Base-by-base conservation (phyloP, 1,140 invertebrate species). In the Globodera rostochiensis region DNA sequence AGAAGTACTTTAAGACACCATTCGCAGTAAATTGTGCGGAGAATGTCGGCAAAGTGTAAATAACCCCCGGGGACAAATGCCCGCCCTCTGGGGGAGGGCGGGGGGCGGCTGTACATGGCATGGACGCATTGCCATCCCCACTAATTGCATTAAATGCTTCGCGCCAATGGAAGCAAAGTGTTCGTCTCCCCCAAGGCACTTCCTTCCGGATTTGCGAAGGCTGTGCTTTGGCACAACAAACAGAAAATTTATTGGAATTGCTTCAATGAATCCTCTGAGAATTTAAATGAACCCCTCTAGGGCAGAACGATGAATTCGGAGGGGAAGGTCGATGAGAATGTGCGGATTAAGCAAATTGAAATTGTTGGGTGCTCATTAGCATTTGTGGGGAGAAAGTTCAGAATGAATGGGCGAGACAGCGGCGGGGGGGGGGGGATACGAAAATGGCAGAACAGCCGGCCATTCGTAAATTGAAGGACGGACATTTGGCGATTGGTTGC, bases 81-180 rank as follows among this genome's bases (percentile, higher is more conserved):
- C 19, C 57, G 6, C 3, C 50, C 50, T 50, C 11, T 50, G 50
- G 7, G 3, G 50, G 11, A 6, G 49, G 49, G 49, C 9, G 6
- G 50, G 50, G 7, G 50, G 7, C 15, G 15, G 57, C 57, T 13
- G 57, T 6, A 19, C 57, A 19, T 60, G 15, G 57, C 13, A 13
- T 60, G 15, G 57, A 60, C 57, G 5, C 57, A 60, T 15, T 60
- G 57, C 57, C 57, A 60, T 60, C 13, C 57, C 50, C 50, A 19
- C 57, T 60, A 60, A 60, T 60, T 60, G 57, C 57, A 60, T 60
- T 60, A 60, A 60, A 15, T 60, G 57, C 57, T 60, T 60, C 57
- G 57, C 57, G 57, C 57, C 57, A 60, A 60, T 6, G 57, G 57
- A 60, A 15, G 57, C 57, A 19, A 60, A 19, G 57, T 19, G 57